Evolutionary conservation across 2,888 invertebrate genomes (phyloP), one percentile per base, ranked within the genome.

Genomic region (Chloroclystis v-ata): DNA sequence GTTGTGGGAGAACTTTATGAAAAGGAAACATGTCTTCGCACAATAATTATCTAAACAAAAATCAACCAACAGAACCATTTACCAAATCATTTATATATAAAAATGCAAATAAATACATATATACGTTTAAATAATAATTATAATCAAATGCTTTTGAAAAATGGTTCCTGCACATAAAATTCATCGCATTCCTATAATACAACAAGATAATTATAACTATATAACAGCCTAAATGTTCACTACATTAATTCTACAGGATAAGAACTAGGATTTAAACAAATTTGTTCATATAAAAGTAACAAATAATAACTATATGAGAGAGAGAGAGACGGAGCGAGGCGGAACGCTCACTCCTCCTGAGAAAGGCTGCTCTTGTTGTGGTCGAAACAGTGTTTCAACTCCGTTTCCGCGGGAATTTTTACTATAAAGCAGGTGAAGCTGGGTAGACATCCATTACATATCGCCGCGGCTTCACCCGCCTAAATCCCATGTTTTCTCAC

Each of bases 151-250:
- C 37, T 26, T 33, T 29, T 28, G 40, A 8, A 37, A 49, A 47
- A 52, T 45, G 26, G 45, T 49, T 47, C 43, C 0, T 24, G 46
- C 28, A n/a, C n/a, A 47, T 47, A 30, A 28, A 37, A 37, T 38
- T 28, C 38, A 44, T 44, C 16, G 35, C 37, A 28, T 38, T 35
- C 24, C 12, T 43, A 45, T 37, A 47, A 44, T 52, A 52, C 43
- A 52, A 16, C 28, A 20, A 30, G 32, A 14, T 14, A 33, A 37
- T 28, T 30, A 33, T 44, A 47, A 40, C 10, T 43, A 35, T 38
- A 11, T 54, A 60, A 57, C 54, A 54, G 47, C 44, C 54, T 51
- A 56, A 44, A 52, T 47, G 47, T 43, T 20, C 5, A 28, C 28
- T n/a, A 25, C 13, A 1, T 43, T 37, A 35, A 24, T 28, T 37